Evolutionary conservation across 53 echinoderm and acorn worm genomes (phyloP).

Genomic region (Astropecten irregularis): DNA sequence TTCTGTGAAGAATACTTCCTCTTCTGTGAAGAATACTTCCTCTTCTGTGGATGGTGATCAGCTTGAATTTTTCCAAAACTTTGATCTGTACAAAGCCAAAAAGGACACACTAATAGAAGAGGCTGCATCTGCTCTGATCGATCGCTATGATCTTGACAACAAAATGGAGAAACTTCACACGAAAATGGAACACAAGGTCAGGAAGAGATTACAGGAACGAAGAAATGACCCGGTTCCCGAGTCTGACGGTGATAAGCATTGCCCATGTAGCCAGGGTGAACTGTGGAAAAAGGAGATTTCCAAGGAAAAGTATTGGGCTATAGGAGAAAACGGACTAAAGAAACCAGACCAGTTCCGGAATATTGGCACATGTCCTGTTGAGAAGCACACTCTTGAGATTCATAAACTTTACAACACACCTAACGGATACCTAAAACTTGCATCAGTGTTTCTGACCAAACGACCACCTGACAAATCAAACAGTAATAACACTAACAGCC

Average conservation of each 20-base stretch:
- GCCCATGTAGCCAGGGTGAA: too few species aligned
- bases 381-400: not conserved
- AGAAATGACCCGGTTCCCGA: not conserved
- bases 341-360: too few species aligned
- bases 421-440: not conserved
- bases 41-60: too few species aligned
- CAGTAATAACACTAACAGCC: too few species aligned
- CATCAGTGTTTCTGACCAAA: conserved; percentile 8
- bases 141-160: not conserved
- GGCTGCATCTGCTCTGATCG: not conserved
- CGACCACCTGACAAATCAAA: not conserved
- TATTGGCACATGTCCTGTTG: too few species aligned
- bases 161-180: not conserved
- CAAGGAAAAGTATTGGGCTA: too few species aligned
- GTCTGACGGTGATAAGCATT: not conserved
- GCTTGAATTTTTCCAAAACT: too few species aligned
- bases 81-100: too few species aligned
- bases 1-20: too few species aligned
- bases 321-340: not conserved
- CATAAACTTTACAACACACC: not conserved
- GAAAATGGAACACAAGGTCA: not conserved
- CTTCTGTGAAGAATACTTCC: too few species aligned
- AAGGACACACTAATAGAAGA: too few species aligned
- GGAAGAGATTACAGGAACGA: not conserved
- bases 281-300: too few species aligned